Evolutionary conservation across 2,113 vertebrate species (phyloP).

Genomic region (Fregata magnificens): DNA sequence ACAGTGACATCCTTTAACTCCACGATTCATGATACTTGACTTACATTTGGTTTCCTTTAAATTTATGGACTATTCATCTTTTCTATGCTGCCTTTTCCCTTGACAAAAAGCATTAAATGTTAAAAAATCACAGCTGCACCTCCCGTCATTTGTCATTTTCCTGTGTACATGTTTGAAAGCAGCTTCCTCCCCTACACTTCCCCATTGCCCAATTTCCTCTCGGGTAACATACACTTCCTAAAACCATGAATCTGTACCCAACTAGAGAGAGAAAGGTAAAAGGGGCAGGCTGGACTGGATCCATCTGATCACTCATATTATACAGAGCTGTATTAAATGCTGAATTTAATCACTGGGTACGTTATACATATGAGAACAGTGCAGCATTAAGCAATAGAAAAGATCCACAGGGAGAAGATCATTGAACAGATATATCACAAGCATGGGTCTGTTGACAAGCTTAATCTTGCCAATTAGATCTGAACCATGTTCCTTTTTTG

Average conservation of each 20-base stretch:
- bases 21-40: background rate
- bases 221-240: background rate
- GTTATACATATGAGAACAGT: background rate
- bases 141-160: background rate
- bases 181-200: background rate
- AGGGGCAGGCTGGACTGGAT: background rate
- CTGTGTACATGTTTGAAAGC: background rate
- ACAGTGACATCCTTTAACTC: background rate
- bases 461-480: background rate
- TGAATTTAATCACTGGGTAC: background rate
- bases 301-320: background rate
- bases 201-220: background rate
- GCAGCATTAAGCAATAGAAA: background rate
- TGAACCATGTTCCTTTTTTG: background rate
- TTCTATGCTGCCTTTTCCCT: background rate
- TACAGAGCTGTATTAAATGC: background rate
- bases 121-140: background rate
- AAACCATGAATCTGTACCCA: background rate
- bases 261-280: background rate
- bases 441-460: background rate
- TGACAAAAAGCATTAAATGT: background rate
- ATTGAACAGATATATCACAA: background rate
- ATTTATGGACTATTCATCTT: background rate
- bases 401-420: background rate
- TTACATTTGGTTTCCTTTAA: background rate